phyloP scores from a whole-genome alignment of 2,888 invertebrate genomes.

The Calameuta pallipes region DNA sequence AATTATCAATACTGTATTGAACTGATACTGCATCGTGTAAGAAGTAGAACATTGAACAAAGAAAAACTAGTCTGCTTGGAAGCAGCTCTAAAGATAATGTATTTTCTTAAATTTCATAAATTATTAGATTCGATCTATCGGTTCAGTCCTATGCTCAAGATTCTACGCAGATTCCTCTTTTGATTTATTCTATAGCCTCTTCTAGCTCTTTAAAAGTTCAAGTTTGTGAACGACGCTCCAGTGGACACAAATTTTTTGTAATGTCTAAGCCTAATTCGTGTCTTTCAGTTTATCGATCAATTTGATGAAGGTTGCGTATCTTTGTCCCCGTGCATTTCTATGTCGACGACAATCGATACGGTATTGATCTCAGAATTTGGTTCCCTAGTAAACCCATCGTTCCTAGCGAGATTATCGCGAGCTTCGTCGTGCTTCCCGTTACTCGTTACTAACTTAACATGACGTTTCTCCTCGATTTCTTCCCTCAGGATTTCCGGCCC shows the following conservation, averaged over 20 bases:
- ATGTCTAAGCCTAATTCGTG: background rate
- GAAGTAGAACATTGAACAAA: background rate
- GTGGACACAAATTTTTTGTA: background rate
- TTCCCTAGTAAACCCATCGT: slow-evolving; percentile 9
- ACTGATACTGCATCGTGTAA: background rate
- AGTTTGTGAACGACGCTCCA: background rate
- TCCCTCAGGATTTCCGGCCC: slow-evolving; percentile 33
- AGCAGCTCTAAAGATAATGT: background rate
- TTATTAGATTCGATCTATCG: background rate
- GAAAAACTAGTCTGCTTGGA: background rate
- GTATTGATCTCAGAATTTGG: slow-evolving; percentile 23
- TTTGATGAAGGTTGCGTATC: slow-evolving; percentile 19
- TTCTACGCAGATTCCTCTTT: background rate
- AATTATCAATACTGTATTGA: too few relatives aligned
- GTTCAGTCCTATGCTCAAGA: background rate
- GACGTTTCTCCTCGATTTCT: slow-evolving; percentile 17
- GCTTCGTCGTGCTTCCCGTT: slow-evolving; percentile 24
- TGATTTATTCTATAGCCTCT: background rate
- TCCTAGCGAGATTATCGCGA: slow-evolving; percentile 17
- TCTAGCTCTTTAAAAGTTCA: background rate
- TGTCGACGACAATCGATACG: slow-evolving; percentile 51
- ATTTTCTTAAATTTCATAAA: too few relatives aligned
- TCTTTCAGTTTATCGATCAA: background rate
- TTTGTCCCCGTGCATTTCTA: slow-evolving; percentile 48
- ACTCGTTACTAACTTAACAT: background rate